Evolutionary conservation across 2,113 vertebrate species (phyloP).

Genomic region (Cyprinodon brontotheroides): DNA sequence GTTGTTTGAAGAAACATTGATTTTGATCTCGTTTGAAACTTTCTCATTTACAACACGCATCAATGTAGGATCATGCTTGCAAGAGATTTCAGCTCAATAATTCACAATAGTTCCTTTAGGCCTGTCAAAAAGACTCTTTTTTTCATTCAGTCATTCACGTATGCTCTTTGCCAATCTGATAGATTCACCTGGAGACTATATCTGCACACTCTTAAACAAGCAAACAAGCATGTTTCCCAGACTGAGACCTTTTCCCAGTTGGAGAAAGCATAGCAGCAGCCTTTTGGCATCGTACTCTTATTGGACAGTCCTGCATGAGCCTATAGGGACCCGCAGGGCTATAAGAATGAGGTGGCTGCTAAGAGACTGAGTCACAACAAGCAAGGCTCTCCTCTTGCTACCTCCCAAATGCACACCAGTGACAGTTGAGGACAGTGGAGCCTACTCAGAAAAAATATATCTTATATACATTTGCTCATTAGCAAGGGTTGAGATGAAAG

Average conservation of each 20-base stretch:
- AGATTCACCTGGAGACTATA: slow-evolving; percentile 32
- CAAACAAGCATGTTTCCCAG: slow-evolving; percentile 12
- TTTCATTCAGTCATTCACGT: slow-evolving; percentile 1
- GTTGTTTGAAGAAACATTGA: too few relatives aligned
- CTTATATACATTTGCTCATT: slow-evolving; percentile 1
- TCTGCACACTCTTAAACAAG: slow-evolving; percentile 8
- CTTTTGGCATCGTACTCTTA: slow-evolving; percentile 46
- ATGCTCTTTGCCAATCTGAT: slow-evolving; percentile 3
- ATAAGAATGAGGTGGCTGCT: slow-evolving; percentile 72
- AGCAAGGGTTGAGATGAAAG: neutral
- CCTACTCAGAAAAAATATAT: slow-evolving; percentile 11
- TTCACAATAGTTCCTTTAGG: neutral
- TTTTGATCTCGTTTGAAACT: too few relatives aligned
- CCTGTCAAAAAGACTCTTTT: neutral
- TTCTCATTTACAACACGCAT: too few relatives aligned
- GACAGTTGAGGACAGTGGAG: slow-evolving; percentile 44
- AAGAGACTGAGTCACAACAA: slow-evolving; percentile 72
- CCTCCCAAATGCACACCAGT: slow-evolving; percentile 27
- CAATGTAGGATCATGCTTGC: neutral
- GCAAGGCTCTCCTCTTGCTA: slow-evolving; percentile 39
- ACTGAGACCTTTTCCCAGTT: slow-evolving; percentile 32
- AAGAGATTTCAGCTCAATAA: neutral
- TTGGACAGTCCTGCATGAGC: slow-evolving; percentile 44
- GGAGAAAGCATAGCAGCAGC: slow-evolving; percentile 35
- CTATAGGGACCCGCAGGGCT: slow-evolving; percentile 53